Percentiles rank a stretch among this genome's conserved stretches.
phyloP scores from a whole-genome alignment of 2,888 invertebrate species.

The Standfussiana lucernea region DNA sequence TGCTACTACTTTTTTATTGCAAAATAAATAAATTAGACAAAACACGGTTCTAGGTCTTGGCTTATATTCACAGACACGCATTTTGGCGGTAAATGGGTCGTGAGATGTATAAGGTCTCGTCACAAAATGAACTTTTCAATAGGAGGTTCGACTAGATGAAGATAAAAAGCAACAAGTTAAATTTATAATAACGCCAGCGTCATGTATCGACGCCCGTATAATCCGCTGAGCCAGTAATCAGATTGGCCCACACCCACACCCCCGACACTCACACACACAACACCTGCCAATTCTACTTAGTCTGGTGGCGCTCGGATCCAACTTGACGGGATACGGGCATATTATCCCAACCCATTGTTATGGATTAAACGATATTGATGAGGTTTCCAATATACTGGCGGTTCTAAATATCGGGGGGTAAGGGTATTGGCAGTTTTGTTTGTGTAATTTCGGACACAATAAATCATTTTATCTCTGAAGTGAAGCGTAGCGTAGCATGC shows the following conservation, averaged over 20 bases:
- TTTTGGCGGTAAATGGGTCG: background rate
- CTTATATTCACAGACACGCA: background rate
- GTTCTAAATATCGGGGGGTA: slow-evolving; percentile 25
- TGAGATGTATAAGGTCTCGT: background rate
- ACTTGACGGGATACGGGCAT: slow-evolving; percentile 48
- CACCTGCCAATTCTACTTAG: slow-evolving; percentile 67
- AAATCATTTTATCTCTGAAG: background rate
- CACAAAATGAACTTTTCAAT: background rate
- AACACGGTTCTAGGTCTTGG: background rate
- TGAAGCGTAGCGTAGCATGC: background rate
- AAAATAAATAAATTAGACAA: background rate
- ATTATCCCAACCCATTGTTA: slow-evolving; percentile 54
- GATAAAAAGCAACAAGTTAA: slow-evolving; percentile 35
- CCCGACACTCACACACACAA: slow-evolving; percentile 32
- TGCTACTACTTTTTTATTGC: background rate
- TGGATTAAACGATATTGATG: slow-evolving; percentile 47
- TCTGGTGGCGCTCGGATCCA: slow-evolving; percentile 36
- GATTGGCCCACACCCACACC: slow-evolving; percentile 50
- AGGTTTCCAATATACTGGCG: slow-evolving; percentile 27
- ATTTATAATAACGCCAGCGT: slow-evolving; percentile 31
- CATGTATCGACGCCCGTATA: slow-evolving; percentile 52
- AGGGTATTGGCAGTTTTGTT: slow-evolving; percentile 5
- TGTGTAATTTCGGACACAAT: background rate
- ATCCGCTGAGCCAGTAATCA: slow-evolving; percentile 66
- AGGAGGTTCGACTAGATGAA: background rate